Evolutionary conservation across 2,113 vertebrate species (phyloP).

Genomic region (Pituophis catenifer): DNA sequence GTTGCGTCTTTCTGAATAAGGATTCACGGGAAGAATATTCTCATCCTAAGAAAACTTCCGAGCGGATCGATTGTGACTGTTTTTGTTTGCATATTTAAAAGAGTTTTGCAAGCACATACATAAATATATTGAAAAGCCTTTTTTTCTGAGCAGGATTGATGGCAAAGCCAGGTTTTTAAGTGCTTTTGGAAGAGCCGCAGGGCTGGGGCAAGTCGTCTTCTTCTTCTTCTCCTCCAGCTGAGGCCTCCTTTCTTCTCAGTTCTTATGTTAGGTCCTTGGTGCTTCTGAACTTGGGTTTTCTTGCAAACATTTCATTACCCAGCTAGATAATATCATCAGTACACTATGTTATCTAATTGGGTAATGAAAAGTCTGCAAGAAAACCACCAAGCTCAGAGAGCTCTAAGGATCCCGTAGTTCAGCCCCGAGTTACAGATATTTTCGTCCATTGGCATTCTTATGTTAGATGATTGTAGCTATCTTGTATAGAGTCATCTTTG

Average conservation of each 20-base stretch:
- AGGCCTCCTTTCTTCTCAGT: background rate
- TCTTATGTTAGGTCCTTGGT: background rate
- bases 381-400: background rate
- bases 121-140: background rate
- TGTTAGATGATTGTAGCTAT: background rate
- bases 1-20: conserved; percentile 3
- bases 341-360: background rate
- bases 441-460: background rate
- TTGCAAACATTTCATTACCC: background rate
- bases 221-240: background rate
- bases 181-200: background rate
- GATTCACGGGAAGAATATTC: background rate
- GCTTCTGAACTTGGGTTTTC: background rate
- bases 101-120: background rate
- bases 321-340: background rate
- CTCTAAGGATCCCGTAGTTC: background rate
- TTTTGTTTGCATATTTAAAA: background rate
- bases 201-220: background rate
- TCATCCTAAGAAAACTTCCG: background rate
- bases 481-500: background rate
- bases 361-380: background rate
- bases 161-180: background rate
- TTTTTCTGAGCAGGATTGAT: background rate
- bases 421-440: background rate
- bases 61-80: background rate